A percentile compares a stretch with the other conserved stretches of the same genome.
Evolutionary conservation across 2,888 invertebrate genomes (phyloP).

Genomic region (Nomada fabriciana): DNA sequence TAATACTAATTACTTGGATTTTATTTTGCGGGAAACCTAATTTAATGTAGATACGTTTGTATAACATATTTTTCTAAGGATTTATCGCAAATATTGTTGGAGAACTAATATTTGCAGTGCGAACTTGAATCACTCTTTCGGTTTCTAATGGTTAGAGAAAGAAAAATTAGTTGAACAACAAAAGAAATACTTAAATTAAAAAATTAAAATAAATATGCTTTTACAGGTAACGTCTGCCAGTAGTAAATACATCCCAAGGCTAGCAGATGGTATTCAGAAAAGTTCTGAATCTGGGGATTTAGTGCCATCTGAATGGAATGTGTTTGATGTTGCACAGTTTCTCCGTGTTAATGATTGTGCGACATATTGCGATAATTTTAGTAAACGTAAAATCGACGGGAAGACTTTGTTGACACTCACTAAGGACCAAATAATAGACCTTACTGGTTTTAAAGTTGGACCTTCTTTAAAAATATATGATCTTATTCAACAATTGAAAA

Average conservation of each 20-base stretch:
- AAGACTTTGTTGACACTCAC: constrained; percentile 91
- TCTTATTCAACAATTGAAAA: constrained; percentile 95
- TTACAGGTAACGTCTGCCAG: constrained; percentile 85
- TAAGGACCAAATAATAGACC: constrained; percentile 95
- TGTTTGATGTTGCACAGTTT: constrained; percentile 95
- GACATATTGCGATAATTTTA: constrained; percentile 87
- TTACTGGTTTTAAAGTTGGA: constrained; percentile 97
- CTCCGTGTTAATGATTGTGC: constrained; percentile 93
- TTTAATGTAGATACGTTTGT: not conserved
- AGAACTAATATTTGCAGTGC: not conserved
- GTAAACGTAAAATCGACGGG: constrained; percentile 90
- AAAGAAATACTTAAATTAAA: not conserved
- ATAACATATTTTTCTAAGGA: too few relatives aligned
- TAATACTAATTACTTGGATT: not conserved
- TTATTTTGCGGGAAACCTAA: not conserved
- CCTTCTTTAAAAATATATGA: constrained; percentile 97
- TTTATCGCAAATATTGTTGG: not conserved
- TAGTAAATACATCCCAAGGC: constrained; percentile 86
- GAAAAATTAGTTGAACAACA: too few relatives aligned
- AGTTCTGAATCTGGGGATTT: constrained; percentile 86
- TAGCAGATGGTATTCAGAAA: constrained; percentile 85
- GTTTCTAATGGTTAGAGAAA: not conserved
- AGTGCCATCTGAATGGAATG: constrained; percentile 91
- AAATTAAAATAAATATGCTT: constrained; percentile 42
- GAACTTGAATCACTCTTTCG: not conserved